Conservation (phyloP, 1,140 invertebrate species). For the Holotrichia oblita region DNA sequence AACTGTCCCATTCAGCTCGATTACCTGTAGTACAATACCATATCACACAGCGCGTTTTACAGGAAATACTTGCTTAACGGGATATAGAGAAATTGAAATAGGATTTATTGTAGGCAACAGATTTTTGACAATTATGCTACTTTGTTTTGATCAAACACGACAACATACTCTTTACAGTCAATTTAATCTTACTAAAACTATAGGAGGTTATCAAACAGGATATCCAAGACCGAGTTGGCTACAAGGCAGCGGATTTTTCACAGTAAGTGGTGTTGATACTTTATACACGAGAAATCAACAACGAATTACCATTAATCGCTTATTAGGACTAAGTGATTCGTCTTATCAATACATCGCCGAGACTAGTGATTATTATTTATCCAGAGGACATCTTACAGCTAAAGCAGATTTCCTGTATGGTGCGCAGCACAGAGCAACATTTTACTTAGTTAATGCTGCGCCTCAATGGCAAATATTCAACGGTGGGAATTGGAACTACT, state of each 20-base stretch:
- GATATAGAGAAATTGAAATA: constrained; percentile 52
- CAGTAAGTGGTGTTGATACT: constrained; percentile 43
- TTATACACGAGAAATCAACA: constrained; percentile 56
- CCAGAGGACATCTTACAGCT: constrained; percentile 68
- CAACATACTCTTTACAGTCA: constrained; percentile 52
- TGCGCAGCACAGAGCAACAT: constrained; percentile 64
- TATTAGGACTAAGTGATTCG: constrained; percentile 55
- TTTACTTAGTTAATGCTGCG: constrained; percentile 65
- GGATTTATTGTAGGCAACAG: constrained; percentile 52
- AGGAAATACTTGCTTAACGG: constrained; percentile 52
- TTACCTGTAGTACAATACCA: constrained; percentile 46
- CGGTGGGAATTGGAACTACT: constrained; percentile 65
- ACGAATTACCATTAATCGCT: constrained; percentile 49
- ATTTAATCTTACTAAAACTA: constrained; percentile 52
- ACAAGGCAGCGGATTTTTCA: constrained; percentile 54
- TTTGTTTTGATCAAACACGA: constrained; percentile 53
- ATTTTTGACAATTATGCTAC: constrained; percentile 51
- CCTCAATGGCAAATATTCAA: constrained; percentile 70
- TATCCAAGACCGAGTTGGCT: constrained; percentile 57
- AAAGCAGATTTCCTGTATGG: constrained; percentile 71
- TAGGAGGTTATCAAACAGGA: constrained; percentile 51
- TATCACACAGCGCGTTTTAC: constrained; percentile 44
- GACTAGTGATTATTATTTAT: constrained; percentile 60
- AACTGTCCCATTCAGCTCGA: constrained; percentile 42
- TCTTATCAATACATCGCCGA: constrained; percentile 53